Evolutionary conservation across 2,797 vertebrate genomes (phyloP), one percentile per base, ranked within the genome.

Genomic region (Tokudaia tokunoshimensis): DNA sequence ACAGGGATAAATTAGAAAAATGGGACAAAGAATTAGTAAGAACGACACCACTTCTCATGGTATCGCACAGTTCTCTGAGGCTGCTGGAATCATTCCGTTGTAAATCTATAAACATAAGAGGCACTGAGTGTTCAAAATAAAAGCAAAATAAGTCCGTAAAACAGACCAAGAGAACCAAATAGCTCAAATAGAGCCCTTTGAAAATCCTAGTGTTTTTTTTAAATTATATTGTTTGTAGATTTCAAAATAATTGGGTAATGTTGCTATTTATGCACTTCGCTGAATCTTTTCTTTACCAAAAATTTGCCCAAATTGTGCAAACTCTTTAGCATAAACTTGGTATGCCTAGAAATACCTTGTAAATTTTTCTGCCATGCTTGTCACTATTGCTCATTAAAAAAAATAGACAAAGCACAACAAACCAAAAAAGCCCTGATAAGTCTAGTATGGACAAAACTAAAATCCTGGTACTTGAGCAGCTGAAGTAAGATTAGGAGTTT

Each of bases 1-100:
- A 80, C 87, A 59, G 76, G 92, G 72, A 94, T 88, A 90, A 97
- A 92, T 96, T 83, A 96, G 95, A 65, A 87, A 80, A 90, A 11
- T 24, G 22, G 67, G 34, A 20, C 41, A 74, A 84, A 94, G 89
- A 94, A 50, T 82, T 55, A 4, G 17, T 14, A 74, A 31, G 47
- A 91, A 88, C 44, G 70, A 94, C 52, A 59, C 20, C 12, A 67
- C 5, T 74, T 96, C 93, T 95, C n/a, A 24, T 89, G 95, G 80
- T 75, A 34, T 74, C 92, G 26, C 52, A 37, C 44, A 95, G 65
- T 78, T 97, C 76, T 94, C 81, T 83, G 90, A 87, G 29, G 44
- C 37, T 81, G 74, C 59, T 89, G 1, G 44, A 37, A 85, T 91
- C 41, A 41, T 92, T 94, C 47, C 74, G 17, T 61, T 87, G 26